Percentiles rank a stretch among this genome's conserved stretches.
Evolutionary conservation across 2,888 invertebrate species (phyloP).

Genomic region (Nymphalis urticae): DNA sequence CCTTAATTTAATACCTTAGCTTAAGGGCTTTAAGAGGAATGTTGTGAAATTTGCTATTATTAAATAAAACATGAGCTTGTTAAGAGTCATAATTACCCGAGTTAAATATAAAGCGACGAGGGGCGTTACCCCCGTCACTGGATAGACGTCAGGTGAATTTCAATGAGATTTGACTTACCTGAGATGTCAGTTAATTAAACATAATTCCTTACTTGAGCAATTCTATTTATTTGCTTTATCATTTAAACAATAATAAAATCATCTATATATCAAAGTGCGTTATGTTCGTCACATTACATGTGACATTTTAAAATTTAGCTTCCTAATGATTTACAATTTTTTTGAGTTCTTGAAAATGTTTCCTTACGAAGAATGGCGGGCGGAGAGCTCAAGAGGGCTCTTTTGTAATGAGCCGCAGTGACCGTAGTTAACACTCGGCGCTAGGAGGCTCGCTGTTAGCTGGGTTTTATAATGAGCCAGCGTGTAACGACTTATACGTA

Average conservation of each 20-base stretch:
- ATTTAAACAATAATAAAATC: too few species aligned
- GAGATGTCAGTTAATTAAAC: conserved; percentile 19
- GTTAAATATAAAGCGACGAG: conserved; percentile 26
- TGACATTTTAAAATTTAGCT: background rate
- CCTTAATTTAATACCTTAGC: background rate
- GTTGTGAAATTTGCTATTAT: conserved; percentile 7
- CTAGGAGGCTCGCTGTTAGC: conserved; percentile 18
- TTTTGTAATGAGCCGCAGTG: conserved; percentile 30
- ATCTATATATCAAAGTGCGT: too few species aligned
- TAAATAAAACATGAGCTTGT: conserved; percentile 21
- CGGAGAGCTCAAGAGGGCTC: conserved; percentile 3
- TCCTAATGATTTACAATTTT: background rate
- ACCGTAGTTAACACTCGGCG: conserved; percentile 24
- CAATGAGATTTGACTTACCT: conserved; percentile 25
- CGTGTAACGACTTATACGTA: background rate
- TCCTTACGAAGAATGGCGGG: conserved; percentile 10
- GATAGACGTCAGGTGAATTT: conserved; percentile 27
- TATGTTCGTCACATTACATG: too few species aligned
- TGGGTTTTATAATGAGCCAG: conserved; percentile 19
- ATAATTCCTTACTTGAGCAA: conserved; percentile 2
- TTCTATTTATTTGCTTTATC: too few species aligned
- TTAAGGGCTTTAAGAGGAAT: background rate
- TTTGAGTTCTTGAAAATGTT: conserved; percentile 5
- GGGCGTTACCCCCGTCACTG: conserved; percentile 14
- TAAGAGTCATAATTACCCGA: conserved; percentile 33